Evolutionary conservation across 2,113 vertebrate genomes (phyloP).

Genomic region (Pipra filicauda): DNA sequence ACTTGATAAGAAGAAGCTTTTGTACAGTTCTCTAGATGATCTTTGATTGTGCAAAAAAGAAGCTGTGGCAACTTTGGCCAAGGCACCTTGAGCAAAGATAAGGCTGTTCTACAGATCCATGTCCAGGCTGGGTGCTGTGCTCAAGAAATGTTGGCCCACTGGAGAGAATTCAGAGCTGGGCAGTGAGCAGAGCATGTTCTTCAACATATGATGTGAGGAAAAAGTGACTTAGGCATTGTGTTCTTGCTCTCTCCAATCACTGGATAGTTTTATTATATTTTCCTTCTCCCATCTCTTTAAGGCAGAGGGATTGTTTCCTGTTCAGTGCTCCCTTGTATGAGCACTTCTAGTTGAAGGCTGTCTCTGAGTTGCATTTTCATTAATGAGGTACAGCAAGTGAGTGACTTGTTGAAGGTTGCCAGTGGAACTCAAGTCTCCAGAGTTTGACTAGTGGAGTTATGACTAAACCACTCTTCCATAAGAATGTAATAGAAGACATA

Average conservation of each 20-base stretch:
- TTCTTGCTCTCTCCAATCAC: background rate
- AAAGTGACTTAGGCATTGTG: background rate
- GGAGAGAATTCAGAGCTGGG: background rate
- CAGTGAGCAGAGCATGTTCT: background rate
- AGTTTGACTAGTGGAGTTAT: background rate
- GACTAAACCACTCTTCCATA: background rate
- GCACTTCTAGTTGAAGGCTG: background rate
- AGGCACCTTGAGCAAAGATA: background rate
- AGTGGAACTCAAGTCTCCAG: background rate
- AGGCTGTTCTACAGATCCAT: fast-evolving
- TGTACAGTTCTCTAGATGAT: background rate
- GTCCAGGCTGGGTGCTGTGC: background rate
- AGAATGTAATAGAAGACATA: background rate
- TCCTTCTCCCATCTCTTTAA: background rate
- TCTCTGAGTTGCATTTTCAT: background rate
- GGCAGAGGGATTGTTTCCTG: background rate
- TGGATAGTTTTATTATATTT: background rate
- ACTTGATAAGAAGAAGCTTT: background rate
- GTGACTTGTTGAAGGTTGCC: background rate
- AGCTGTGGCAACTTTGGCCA: background rate
- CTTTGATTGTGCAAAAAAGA: background rate
- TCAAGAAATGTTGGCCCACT: background rate
- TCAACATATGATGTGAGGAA: background rate
- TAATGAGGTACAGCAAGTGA: background rate
- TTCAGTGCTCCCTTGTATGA: background rate